These are phyloP conservation scores for Aepyceros melampus DNA, from an alignment of 2,113 vertebrate genomes.

Conservation along the genomic window DNA sequence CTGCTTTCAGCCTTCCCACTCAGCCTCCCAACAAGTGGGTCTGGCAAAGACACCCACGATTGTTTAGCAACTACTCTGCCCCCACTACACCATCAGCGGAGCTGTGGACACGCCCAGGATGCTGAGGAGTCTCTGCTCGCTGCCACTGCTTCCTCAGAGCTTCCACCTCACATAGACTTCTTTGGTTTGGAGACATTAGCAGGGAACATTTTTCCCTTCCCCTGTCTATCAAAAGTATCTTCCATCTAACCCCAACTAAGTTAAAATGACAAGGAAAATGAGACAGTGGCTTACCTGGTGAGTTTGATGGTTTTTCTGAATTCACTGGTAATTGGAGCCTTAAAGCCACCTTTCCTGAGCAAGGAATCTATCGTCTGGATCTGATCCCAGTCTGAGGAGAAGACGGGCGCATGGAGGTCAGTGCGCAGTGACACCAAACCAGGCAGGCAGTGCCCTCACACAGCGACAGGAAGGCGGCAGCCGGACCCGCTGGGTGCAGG, in stretches of 20 bases:
- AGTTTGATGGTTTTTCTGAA: constrained; percentile 91
- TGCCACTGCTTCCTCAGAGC: not conserved
- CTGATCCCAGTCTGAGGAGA: constrained; percentile 87
- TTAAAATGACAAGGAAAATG: constrained; percentile 30
- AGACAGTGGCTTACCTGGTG: constrained; percentile 80
- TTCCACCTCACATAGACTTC: not conserved
- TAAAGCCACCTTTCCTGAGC: constrained; percentile 90
- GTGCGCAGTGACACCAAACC: not conserved
- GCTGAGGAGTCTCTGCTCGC: not conserved
- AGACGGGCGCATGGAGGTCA: constrained; percentile 44
- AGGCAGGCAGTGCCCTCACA: not conserved
- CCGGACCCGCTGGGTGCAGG: not conserved
- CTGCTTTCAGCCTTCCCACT: not conserved
- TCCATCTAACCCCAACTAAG: constrained; percentile 29
- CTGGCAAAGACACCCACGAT: not conserved
- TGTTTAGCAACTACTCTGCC: not conserved
- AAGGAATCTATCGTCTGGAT: constrained; percentile 91
- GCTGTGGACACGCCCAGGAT: not conserved
- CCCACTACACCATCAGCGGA: not conserved
- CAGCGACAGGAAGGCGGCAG: not conserved
- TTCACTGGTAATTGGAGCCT: constrained; percentile 89
- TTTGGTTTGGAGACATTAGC: not conserved
- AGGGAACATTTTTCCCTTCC: not conserved
- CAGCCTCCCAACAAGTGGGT: not conserved
- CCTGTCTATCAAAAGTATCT: not conserved